A percentile compares a stretch with the other conserved stretches of the same genome.
phyloP scores from a whole-genome alignment of 2,797 vertebrate genomes.

The Bradypus variegatus region DNA sequence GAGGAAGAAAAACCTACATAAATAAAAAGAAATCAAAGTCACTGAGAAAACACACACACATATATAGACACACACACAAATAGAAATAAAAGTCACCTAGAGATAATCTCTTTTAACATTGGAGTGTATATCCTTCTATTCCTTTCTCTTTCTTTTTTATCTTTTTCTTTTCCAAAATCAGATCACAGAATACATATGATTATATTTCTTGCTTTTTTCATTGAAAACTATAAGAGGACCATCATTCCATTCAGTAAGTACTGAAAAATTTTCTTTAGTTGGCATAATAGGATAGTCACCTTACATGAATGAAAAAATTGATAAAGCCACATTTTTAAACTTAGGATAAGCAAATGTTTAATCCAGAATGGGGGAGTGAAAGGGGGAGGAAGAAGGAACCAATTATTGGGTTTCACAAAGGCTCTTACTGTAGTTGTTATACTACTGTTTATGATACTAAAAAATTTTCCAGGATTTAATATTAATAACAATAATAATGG shows the following conservation, averaged over 20 bases:
- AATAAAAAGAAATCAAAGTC: not conserved
- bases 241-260: conserved; percentile 13
- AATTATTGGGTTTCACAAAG: not conserved
- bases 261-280: not conserved
- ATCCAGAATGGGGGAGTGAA: conserved; percentile 8
- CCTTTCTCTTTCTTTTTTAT: not conserved
- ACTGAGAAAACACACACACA: not conserved
- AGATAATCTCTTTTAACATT: conserved; percentile 1
- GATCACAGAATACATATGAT: not conserved
- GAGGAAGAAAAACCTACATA: not conserved
- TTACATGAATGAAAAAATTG: conserved; percentile 28
- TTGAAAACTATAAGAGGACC: not conserved
- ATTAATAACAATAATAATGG: conserved; percentile 9
- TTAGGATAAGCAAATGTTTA: conserved; percentile 29
- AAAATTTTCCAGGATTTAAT: not conserved
- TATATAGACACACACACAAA: not conserved
- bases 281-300: not conserved
- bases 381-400: not conserved
- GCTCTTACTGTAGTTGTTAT: not conserved
- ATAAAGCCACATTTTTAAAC: not conserved
- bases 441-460: conserved; percentile 10
- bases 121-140: not conserved
- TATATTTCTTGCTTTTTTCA: not conserved
- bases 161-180: conserved; percentile 17
- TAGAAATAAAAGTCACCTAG: not conserved